Base-by-base conservation (phyloP, 2,888 invertebrate species). In the Oxytorus armatus region DNA sequence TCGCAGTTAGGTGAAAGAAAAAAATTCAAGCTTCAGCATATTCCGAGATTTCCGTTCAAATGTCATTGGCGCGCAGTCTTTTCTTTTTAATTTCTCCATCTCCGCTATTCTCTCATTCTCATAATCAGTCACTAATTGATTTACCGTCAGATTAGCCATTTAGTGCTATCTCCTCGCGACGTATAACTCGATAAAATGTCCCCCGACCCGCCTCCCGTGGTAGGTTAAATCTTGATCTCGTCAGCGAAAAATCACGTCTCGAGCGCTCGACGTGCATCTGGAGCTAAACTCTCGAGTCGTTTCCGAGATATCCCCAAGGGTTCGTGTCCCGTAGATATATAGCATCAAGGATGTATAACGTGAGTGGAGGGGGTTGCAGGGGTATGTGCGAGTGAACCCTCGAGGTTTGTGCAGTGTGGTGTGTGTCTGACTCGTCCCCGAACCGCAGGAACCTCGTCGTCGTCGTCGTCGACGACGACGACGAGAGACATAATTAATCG, bases 401-500 rank as follows among this genome's bases (percentile, higher is more conserved):
- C 70, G 73, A 66, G 63, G 49, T 77, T 75, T 57, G 70, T 61
- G 39, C 55, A 44, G 42, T 16, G 75, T 53, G 59, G 59, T 66
- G 55, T 69, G 66, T 51, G 68, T 77, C 68, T 66, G 49, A 51
- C 73, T 74, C 65, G 70, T 74, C 59, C 36, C 69, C 77, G 36
- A 69, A 72, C 72, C 75, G 65, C 77, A 68, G 61, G 63, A 72
- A 76, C 65, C 65, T 74, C 81, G 75, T 73, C 59, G 63, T 66
- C 61, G 72, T 77, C 72, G 75, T 61, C 70, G 66, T 77, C 66
- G 63, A 39, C 61, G 76, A 39, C 76, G 55, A 44, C 72, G 65
- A 74, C 74, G 80, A 69, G 83, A 87, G 88, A 86, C 88, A 87
- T 88, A 89, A 89, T 90, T 91, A 90, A 91, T 91, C 89, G 90